Evolutionary conservation across 2,797 vertebrate species (phyloP).

Genomic region (Melanitta fusca): DNA sequence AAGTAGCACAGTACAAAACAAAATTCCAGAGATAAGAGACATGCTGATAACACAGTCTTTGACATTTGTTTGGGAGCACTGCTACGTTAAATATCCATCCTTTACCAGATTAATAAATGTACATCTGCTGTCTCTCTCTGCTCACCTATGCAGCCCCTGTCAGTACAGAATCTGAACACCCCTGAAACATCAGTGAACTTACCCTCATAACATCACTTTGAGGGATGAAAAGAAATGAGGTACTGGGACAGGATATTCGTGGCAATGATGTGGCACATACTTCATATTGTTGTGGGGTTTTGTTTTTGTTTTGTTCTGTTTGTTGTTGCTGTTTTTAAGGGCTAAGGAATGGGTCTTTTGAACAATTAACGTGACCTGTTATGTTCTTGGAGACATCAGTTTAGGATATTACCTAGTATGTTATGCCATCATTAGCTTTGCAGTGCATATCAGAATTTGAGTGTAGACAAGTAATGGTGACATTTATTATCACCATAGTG

Average conservation of each 20-base stretch:
- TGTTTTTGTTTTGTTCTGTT: no score
- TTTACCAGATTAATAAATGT: neutral
- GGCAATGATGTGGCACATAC: neutral
- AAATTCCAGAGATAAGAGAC: slow-evolving; percentile 58
- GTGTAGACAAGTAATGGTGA: neutral
- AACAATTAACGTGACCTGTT: neutral
- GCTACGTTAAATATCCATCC: slow-evolving; percentile 41
- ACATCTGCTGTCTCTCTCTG: neutral
- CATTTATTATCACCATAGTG: neutral
- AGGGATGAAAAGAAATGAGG: neutral
- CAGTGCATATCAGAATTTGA: neutral
- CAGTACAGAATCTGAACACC: neutral
- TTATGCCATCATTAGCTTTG: neutral
- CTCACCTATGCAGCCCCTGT: neutral
- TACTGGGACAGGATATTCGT: neutral
- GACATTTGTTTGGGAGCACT: slow-evolving; percentile 36
- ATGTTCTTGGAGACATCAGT: neutral
- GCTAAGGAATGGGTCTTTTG: neutral
- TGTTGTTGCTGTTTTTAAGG: neutral
- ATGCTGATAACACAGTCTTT: slow-evolving; percentile 33
- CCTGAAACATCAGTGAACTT: neutral
- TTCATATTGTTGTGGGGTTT: neutral
- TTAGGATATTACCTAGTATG: neutral
- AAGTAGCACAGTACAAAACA: slow-evolving; percentile 38
- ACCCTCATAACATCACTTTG: neutral